Evolutionary conservation across 2,888 invertebrate genomes (phyloP).

Genomic region (Arctia plantaginis): DNA sequence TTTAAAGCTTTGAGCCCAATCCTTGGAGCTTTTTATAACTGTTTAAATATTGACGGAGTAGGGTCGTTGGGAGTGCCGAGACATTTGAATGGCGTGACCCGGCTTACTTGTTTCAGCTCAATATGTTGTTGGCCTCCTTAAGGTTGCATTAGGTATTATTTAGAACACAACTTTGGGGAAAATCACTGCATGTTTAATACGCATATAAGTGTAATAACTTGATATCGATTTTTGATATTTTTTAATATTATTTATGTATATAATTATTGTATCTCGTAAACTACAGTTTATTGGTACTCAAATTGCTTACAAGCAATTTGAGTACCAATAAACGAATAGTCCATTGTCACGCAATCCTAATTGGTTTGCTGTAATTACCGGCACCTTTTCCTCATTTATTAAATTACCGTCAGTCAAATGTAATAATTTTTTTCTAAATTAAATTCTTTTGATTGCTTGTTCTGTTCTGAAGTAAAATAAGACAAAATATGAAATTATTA

Average conservation of each 20-base stretch:
- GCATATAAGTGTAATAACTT: too few relatives aligned
- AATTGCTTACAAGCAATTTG: constrained; percentile 2
- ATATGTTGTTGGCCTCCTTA: not conserved
- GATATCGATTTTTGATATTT: too few relatives aligned
- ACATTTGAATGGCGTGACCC: constrained; percentile 16
- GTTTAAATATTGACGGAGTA: constrained; percentile 18
- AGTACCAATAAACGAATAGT: not conserved
- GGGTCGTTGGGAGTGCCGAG: constrained; percentile 7
- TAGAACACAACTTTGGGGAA: not conserved
- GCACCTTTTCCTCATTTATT: not conserved
- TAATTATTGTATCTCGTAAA: not conserved
- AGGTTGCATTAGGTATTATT: not conserved
- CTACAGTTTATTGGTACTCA: too few relatives aligned
- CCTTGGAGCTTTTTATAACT: constrained; percentile 18
- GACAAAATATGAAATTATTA: too few relatives aligned
- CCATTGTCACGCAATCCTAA: not conserved
- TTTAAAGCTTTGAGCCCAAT: constrained; percentile 11
- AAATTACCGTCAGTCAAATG: not conserved
- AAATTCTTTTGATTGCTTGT: not conserved
- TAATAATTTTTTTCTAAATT: too few relatives aligned
- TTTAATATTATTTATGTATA: not conserved
- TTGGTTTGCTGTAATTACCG: not conserved
- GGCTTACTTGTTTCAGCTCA: not conserved
- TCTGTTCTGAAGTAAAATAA: not conserved
- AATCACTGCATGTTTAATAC: too few relatives aligned